phyloP scores from a whole-genome alignment of 1,140 invertebrate genomes.

The Cheumatopsyche charites region DNA sequence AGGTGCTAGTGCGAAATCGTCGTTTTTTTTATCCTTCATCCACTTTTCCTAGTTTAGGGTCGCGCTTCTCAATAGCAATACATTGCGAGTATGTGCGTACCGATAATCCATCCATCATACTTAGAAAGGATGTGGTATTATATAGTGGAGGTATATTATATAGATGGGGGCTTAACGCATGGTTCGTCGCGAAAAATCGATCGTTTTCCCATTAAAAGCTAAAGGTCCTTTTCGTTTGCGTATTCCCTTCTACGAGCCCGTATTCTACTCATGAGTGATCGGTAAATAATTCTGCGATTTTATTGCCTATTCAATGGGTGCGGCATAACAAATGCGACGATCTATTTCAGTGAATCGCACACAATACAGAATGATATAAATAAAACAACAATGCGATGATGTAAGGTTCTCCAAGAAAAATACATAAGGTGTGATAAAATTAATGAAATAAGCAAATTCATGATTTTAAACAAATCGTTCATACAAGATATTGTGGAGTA shows the following conservation, averaged over 20 bases:
- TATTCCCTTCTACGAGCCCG: background rate
- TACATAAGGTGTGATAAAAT: no score
- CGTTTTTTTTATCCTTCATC: slow-evolving; percentile 1
- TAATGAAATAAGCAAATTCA: no score
- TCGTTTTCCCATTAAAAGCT: slow-evolving; percentile 15
- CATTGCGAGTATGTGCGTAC: no score
- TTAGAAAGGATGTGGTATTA: background rate
- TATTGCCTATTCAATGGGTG: slow-evolving; percentile 13
- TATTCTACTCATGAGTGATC: slow-evolving; percentile 8
- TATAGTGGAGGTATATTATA: background rate
- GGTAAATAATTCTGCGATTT: slow-evolving; percentile 19
- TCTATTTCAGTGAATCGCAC: background rate
- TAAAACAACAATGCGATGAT: no score
- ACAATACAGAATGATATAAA: background rate
- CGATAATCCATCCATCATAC: slow-evolving; percentile 24
- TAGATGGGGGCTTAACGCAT: background rate
- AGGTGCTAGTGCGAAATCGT: slow-evolving; percentile 22
- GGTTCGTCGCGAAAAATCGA: slow-evolving; percentile 14
- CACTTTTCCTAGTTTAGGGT: no score
- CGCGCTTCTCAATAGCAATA: no score
- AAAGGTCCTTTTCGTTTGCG: slow-evolving; percentile 16
- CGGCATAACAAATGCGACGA: background rate
- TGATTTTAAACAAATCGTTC: no score
- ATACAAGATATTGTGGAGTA: no score
- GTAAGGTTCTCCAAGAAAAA: no score